phyloP scores from a whole-genome alignment of 2,888 invertebrate species.

The Drosophila austrosaltans region DNA sequence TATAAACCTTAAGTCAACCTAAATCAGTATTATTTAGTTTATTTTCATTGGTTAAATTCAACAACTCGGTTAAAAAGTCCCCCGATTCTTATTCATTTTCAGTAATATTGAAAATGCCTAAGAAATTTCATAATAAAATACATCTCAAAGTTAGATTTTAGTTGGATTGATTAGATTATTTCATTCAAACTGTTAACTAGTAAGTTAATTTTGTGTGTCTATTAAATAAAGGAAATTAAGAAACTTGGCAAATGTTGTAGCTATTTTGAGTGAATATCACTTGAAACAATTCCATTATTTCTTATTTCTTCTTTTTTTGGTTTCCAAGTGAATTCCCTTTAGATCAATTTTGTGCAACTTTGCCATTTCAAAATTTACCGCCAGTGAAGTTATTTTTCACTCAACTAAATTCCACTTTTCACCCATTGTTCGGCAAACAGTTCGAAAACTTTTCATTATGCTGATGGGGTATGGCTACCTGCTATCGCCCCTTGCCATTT shows the following conservation, averaged over 20 bases:
- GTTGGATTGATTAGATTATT: too few species aligned
- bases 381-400: neutral
- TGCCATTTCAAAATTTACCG: neutral
- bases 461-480: conserved; percentile 51
- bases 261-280: neutral
- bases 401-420: neutral
- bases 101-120: too few species aligned
- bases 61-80: too few species aligned
- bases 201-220: neutral
- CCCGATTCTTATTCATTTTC: too few species aligned
- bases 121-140: too few species aligned
- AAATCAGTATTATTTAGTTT: too few species aligned
- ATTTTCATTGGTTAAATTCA: too few species aligned
- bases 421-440: conserved; percentile 62
- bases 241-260: neutral
- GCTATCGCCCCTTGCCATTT: neutral
- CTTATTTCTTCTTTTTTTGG: neutral
- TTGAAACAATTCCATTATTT: neutral
- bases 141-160: too few species aligned
- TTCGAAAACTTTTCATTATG: conserved; percentile 72
- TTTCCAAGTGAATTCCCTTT: conserved; percentile 6
- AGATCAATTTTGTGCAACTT: conserved; percentile 3
- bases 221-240: neutral
- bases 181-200: neutral
- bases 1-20: too few species aligned